These are phyloP conservation scores for Zeuzera pyrina DNA, from an alignment of 2,888 invertebrate genomes.

Conservation along the genomic window DNA sequence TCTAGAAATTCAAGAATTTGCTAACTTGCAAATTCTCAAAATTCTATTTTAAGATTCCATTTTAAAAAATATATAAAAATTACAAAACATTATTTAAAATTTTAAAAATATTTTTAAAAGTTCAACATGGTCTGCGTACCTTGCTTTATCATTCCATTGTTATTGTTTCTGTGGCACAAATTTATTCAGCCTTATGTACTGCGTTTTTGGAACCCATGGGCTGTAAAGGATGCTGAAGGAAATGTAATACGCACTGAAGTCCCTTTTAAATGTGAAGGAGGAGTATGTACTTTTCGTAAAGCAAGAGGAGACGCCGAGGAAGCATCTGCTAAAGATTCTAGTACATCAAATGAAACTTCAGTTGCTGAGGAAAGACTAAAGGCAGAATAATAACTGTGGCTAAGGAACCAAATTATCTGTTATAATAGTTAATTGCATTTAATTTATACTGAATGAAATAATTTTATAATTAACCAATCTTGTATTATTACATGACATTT, in stretches of 20 bases:
- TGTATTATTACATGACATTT: too few relatives aligned
- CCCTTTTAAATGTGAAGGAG: conserved; percentile 75
- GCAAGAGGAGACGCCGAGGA: too few relatives aligned
- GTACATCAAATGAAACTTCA: neutral
- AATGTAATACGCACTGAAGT: conserved; percentile 70
- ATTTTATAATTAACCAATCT: too few relatives aligned
- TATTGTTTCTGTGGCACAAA: conserved; percentile 88
- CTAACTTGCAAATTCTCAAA: neutral
- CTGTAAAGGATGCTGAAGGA: conserved; percentile 75
- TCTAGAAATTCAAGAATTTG: neutral
- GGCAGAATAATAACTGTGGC: neutral
- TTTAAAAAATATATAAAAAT: neutral
- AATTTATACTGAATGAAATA: too few relatives aligned
- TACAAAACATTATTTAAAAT: too few relatives aligned
- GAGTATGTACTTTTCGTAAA: conserved; percentile 62
- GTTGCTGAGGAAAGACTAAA: neutral
- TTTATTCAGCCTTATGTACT: conserved; percentile 87
- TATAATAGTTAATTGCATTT: too few relatives aligned
- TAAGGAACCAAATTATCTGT: too few relatives aligned
- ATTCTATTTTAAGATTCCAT: neutral
- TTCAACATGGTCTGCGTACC: conserved; percentile 84
- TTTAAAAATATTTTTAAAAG: too few relatives aligned
- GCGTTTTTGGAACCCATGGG: conserved; percentile 88
- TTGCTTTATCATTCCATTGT: conserved; percentile 87
- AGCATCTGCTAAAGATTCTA: too few relatives aligned